Base-by-base conservation (phyloP, 2,113 vertebrate genomes). In the Gymnorhina tibicen region DNA sequence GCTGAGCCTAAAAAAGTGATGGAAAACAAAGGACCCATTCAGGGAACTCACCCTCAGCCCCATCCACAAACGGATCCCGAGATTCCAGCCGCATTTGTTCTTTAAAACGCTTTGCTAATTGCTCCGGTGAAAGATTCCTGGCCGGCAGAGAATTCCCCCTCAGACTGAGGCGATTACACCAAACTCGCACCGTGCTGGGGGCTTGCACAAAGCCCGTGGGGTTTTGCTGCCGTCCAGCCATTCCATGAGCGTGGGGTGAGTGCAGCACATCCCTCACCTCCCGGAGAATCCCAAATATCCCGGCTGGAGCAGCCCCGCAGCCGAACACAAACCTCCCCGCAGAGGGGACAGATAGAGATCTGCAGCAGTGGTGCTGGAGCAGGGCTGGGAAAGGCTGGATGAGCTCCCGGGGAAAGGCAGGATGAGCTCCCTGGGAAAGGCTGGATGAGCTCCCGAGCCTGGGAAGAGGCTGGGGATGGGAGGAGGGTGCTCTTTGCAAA, bases 61-160 rank as follows among this genome's bases (percentile, higher is more conserved):
- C 39, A 50, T 73, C 82, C 69, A 39, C 78, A 82, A 89, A 79
- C 1, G 67, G 74, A 95, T 93, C 13, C 11, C 5, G 67, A 83
- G 87, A 93, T 93, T 67, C 85, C 90, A 77, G 63, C 77, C 72
- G 50, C 73, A 74, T 95, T 95, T 94, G 66, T 79, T 83, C 81
- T 80, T 86, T 80, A 59, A 93, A 95, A 94, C 26, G 27, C 70
- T 91, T 91, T 37, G 78, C 89, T 93, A 91, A 96, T 97, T 94
- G 93, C 73, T 87, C 37, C 53, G 90, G 89, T 91, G 96, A 96
- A 96, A 96, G 93, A 30, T 83, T 91, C 66, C 74, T 70, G 94
- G 87, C 94, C 76, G 17, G n/a, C 55, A 42, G 82, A 70, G 74
- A 13, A 91, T 74, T 91, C 83, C 91, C 79, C 59, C 70, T 63